Evolutionary conservation across 2,113 vertebrate genomes (phyloP).

Genomic region (Saimiri boliviensis): DNA sequence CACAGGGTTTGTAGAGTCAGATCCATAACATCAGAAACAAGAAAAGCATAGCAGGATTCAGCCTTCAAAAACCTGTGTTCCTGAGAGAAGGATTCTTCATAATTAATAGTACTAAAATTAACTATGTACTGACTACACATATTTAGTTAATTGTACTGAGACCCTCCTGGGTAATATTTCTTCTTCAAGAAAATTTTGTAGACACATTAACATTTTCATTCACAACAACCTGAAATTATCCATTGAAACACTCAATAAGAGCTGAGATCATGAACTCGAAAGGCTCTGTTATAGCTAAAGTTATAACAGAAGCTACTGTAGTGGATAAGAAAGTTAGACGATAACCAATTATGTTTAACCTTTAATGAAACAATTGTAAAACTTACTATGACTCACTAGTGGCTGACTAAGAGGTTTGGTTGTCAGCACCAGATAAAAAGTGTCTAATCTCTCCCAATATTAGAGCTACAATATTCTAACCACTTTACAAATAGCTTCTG

Average conservation of each 20-base stretch:
- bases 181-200: slow-evolving; percentile 57
- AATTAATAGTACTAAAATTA: slow-evolving; percentile 49
- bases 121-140: slow-evolving; percentile 28
- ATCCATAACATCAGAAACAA: slow-evolving; percentile 23
- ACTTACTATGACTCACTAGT: slow-evolving; percentile 70
- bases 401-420: slow-evolving; percentile 59
- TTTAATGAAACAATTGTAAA: slow-evolving; percentile 73
- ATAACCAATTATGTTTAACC: slow-evolving; percentile 73
- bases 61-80: not conserved
- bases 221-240: slow-evolving; percentile 57
- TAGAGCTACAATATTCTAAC: slow-evolving; percentile 61
- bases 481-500: slow-evolving; percentile 47
- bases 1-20: not conserved
- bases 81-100: slow-evolving; percentile 39
- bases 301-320: slow-evolving; percentile 58
- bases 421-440: slow-evolving; percentile 56
- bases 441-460: slow-evolving; percentile 57
- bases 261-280: slow-evolving; percentile 58
- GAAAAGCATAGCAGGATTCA: not conserved
- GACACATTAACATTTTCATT: slow-evolving; percentile 58
- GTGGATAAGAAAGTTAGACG: slow-evolving; percentile 62
- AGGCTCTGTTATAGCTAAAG: slow-evolving; percentile 39
- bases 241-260: slow-evolving; percentile 63
- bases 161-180: slow-evolving; percentile 8
- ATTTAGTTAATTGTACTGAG: slow-evolving; percentile 60